These are phyloP conservation scores for Lithodes maja DNA, from an alignment of 2,888 invertebrate species.

Conservation along the genomic window DNA sequence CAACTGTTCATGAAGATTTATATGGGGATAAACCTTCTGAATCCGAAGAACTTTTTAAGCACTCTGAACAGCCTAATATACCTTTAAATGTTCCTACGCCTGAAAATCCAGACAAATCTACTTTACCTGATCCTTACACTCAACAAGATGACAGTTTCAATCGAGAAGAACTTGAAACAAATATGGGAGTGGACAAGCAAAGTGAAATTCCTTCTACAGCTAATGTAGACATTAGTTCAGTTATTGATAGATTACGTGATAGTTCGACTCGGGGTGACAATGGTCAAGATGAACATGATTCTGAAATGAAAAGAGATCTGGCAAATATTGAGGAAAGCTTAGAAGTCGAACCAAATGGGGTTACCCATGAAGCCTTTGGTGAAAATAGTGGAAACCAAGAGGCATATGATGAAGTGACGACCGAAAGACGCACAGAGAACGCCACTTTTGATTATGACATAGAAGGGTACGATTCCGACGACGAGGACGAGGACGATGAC, in stretches of 20 bases:
- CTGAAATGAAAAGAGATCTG: neutral
- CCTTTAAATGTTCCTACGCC: no score
- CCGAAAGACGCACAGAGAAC: neutral
- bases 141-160: neutral
- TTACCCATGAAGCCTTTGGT: no score
- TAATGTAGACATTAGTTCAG: neutral
- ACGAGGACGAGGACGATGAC: neutral
- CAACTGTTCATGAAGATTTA: neutral
- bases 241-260: neutral
- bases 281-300: conserved; percentile 5
- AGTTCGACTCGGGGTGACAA: neutral
- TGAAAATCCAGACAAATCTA: neutral
- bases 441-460: neutral
- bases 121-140: neutral
- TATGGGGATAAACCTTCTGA: no score
- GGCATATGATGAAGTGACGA: neutral
- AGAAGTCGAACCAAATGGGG: neutral
- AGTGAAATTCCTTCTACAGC: neutral
- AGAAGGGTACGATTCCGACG: neutral
- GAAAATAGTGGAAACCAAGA: neutral
- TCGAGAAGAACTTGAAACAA: neutral
- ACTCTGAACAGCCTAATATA: no score
- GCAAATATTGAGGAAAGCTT: neutral
- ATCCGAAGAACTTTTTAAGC: no score
- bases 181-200: neutral